Evolutionary conservation across 92 coral and sea anemone genomes (phyloP), one percentile per base, ranked within the genome.

Genomic region (Epizoanthus rinbou): DNA sequence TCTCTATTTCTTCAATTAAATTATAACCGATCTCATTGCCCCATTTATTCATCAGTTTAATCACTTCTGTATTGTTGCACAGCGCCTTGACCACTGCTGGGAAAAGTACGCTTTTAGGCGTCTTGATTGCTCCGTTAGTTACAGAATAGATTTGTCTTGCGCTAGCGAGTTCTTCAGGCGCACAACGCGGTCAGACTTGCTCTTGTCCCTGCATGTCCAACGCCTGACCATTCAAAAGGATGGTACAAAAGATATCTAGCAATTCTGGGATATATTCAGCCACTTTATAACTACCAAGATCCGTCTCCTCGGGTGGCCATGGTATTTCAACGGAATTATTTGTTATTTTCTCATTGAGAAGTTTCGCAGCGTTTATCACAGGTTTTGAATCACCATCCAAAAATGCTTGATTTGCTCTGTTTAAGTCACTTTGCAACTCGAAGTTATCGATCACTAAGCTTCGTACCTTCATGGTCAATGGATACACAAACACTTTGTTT

Each of bases 401-500:
- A 58, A 19, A 37, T 13, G 83, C 28, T 78, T 78, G 83, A 19
- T 33, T 82, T 33, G 84, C 53, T 8, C 57, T 21, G n/a, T 58
- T 79, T 64, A 87, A 69, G 53, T 88, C 85, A 57, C 69, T 69
- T 75, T 75, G 58, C 37, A 88, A 80, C 80, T 84, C 91, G 80
- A 68, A 84, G 56, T 65, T 76, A 15, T 82, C 81, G 54, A 88
- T 52, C 37, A 84, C 74, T 69, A 71, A 74, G 37, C 85, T 83
- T 50, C 41, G 76, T 70, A 84, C 43, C 74, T 45, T 62, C 37
- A 88, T 23, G 5, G 57, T 84, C 4, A 4, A 74, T 33, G 91
- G 91, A 68, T 88, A 84, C 35, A 88, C 81, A 4, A 88, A 70
- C 50, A 84, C 85, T 50, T 79, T 88, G 80, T 79, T 88, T 50